Percentiles rank a stretch among this genome's conserved stretches.
Conservation (phyloP, 2,797 vertebrate species). For the Centroberyx gerrardi region DNA sequence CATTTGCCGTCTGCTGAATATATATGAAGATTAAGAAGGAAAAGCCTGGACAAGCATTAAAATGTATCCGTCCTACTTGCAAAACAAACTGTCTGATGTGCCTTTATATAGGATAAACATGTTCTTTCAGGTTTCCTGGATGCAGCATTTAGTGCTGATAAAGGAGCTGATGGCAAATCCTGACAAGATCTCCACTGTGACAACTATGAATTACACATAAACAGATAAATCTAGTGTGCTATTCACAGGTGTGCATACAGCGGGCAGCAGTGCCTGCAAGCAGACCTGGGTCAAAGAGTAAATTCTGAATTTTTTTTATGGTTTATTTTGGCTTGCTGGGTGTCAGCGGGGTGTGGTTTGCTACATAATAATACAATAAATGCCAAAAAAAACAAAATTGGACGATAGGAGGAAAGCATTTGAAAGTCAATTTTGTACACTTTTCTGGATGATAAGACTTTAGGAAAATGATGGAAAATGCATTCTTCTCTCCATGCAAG, state of each 20-base stretch:
- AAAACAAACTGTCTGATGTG: slow-evolving; percentile 55
- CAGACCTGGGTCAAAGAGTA: neutral
- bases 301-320: neutral
- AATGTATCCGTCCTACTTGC: slow-evolving; percentile 30
- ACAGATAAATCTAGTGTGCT: neutral
- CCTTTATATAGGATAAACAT: slow-evolving; percentile 33
- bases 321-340: neutral
- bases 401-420: neutral
- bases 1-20: slow-evolving; percentile 54
- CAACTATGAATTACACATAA: slow-evolving; percentile 7
- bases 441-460: neutral
- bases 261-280: neutral
- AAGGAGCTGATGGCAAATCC: slow-evolving; percentile 36
- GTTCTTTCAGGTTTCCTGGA: slow-evolving; percentile 25
- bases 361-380: neutral
- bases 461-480: slow-evolving; percentile 4
- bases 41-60: slow-evolving; percentile 18
- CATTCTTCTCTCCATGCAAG: neutral
- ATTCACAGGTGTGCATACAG: neutral
- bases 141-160: slow-evolving; percentile 35
- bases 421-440: neutral
- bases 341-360: too few relatives aligned
- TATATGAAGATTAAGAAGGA: slow-evolving; percentile 44
- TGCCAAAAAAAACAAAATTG: neutral
- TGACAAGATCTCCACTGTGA: slow-evolving; percentile 17